phyloP scores from a whole-genome alignment of 2,797 vertebrate species.

The Hylomyscus alleni region DNA sequence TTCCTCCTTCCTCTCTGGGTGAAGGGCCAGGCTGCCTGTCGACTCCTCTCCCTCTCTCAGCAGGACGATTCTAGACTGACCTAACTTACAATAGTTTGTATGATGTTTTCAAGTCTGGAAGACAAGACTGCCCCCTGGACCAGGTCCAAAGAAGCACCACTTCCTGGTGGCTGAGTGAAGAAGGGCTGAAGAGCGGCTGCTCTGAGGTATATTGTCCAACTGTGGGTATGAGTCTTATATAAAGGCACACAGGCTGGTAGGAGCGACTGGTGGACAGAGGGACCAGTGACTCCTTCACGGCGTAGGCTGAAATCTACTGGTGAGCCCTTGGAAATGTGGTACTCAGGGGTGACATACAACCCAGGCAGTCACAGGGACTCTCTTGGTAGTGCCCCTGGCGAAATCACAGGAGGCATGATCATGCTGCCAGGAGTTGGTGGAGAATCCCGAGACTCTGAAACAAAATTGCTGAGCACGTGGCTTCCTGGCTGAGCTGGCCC shows the following conservation, averaged over 20 bases:
- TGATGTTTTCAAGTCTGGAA: neutral
- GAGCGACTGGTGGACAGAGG: neutral
- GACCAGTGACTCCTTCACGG: neutral
- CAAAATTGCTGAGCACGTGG: neutral
- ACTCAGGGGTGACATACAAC: neutral
- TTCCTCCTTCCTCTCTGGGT: slow-evolving; percentile 86
- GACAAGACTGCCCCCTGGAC: neutral
- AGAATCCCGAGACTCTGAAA: neutral
- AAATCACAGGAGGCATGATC: neutral
- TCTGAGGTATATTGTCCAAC: neutral
- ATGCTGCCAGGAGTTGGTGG: neutral
- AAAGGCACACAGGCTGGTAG: neutral
- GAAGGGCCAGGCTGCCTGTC: slow-evolving; percentile 84
- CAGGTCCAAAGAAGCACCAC: neutral
- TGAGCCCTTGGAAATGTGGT: neutral
- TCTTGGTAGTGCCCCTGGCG: neutral
- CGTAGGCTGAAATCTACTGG: neutral
- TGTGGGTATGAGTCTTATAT: neutral
- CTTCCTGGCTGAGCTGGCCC: neutral
- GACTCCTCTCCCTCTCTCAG: slow-evolving; percentile 59
- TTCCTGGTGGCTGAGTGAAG: neutral
- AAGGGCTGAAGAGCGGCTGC: neutral
- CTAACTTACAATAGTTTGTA: neutral
- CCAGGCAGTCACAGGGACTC: neutral
- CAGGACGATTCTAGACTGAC: slow-evolving; percentile 32